Conservation (phyloP, 2,797 vertebrate genomes). For the Myotis planiceps region DNA sequence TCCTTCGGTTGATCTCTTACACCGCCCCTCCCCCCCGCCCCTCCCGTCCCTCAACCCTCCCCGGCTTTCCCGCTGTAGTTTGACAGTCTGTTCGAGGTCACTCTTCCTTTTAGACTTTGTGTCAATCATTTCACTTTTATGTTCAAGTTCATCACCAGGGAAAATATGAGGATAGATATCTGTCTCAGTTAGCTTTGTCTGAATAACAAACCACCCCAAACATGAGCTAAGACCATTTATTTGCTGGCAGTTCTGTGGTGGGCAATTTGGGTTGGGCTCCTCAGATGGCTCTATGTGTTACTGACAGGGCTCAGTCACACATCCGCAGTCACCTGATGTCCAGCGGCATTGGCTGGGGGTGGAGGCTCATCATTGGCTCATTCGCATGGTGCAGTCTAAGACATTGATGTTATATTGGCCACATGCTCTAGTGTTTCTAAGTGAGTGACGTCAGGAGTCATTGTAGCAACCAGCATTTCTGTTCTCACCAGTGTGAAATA, state of each 20-base stretch:
- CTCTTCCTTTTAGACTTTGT: no score
- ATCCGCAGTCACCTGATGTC: no score
- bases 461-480: neutral
- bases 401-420: neutral
- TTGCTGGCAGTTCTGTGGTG: neutral
- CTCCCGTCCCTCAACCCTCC: no score
- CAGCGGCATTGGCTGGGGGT: neutral
- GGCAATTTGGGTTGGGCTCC: neutral
- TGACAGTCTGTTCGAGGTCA: neutral
- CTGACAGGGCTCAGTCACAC: no score
- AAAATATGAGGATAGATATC: neutral
- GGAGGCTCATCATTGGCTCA: neutral
- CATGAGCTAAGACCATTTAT: accelerated
- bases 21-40: no score
- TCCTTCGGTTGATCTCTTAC: no score
- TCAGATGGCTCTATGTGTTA: accelerated
- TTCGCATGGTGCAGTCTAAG: neutral
- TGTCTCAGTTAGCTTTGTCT: neutral
- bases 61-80: no score
- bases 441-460: neutral
- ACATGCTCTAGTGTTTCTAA: neutral
- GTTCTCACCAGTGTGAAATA: slow-evolving; percentile 22
- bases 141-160: neutral
- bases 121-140: neutral
- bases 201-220: neutral